These are phyloP conservation scores for Thera obeliscata DNA, from an alignment of 2,888 invertebrate species.

Conservation along the genomic window DNA sequence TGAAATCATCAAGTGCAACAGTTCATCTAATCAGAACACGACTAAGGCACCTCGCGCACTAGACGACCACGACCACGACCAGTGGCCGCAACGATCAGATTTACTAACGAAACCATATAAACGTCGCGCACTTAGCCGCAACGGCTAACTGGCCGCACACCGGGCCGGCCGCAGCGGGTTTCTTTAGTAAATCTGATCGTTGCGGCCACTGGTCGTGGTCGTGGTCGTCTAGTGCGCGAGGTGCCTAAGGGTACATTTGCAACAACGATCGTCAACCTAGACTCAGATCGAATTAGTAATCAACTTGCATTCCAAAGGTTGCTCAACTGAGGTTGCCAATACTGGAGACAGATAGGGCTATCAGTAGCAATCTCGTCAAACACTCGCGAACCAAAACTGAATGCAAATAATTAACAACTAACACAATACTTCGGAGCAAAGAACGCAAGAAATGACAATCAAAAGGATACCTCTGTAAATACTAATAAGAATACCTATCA, in stretches of 20 bases:
- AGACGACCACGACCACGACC: no score
- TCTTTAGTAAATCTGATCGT: no score
- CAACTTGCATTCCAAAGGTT: constrained; percentile 4
- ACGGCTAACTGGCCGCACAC: no score
- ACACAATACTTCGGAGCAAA: not conserved
- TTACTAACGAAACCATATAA: no score
- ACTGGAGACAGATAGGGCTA: constrained; percentile 7
- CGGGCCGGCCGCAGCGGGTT: no score
- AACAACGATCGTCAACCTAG: not conserved
- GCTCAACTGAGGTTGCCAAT: constrained; percentile 7
- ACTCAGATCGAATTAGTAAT: constrained; percentile 11
- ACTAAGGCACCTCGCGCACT: no score
- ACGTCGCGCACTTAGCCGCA: no score
- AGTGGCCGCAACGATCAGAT: no score
- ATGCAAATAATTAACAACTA: not conserved
- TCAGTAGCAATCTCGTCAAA: constrained; percentile 5
- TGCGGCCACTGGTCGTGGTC: no score
- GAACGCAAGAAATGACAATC: not conserved
- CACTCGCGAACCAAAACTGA: not conserved
- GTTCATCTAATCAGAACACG: no score
- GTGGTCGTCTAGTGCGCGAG: not conserved
- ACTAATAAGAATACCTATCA: no score
- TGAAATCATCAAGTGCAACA: not conserved
- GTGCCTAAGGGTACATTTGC: not conserved
- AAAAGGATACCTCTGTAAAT: not conserved